Percentiles rank a stretch among this genome's conserved stretches.
These are phyloP conservation scores for Aquatica leii DNA, from an alignment of 2,888 invertebrate species.

Conservation along the genomic window DNA sequence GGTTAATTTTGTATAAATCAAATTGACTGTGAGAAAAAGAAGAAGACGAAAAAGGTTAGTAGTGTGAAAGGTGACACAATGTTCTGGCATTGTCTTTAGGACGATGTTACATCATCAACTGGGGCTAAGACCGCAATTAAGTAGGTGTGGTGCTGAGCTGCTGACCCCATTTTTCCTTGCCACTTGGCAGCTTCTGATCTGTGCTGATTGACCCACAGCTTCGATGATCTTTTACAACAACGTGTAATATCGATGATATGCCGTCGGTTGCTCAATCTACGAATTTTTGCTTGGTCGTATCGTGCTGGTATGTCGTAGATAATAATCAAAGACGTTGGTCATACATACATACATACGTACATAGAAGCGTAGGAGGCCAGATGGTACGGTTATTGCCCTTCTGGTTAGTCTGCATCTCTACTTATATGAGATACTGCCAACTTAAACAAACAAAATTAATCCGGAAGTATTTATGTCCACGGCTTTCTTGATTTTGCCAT, in stretches of 20 bases:
- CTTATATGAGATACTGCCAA: not conserved
- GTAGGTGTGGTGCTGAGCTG: slow-evolving; percentile 34
- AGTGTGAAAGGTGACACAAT: slow-evolving; percentile 44
- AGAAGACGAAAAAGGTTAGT: not conserved
- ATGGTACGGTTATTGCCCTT: slow-evolving; percentile 46
- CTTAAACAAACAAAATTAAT: too few species aligned
- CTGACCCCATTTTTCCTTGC: slow-evolving; percentile 33
- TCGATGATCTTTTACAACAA: slow-evolving; percentile 19
- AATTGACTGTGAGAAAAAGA: slow-evolving; percentile 32
- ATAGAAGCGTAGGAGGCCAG: slow-evolving; percentile 40
- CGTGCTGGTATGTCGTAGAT: slow-evolving; percentile 29
- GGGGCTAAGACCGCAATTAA: slow-evolving; percentile 36
- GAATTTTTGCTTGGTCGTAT: slow-evolving; percentile 2
- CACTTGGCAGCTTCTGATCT: slow-evolving; percentile 37
- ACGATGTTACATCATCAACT: slow-evolving; percentile 29
- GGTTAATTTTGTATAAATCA: slow-evolving; percentile 30
- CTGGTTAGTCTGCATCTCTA: slow-evolving; percentile 9
- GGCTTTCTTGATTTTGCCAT: slow-evolving; percentile 33
- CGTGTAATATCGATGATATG: slow-evolving; percentile 1
- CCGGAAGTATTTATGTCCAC: slow-evolving; percentile 11
- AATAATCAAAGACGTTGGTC: slow-evolving; percentile 26
- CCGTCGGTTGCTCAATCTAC: not conserved
- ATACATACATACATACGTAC: slow-evolving; percentile 35
- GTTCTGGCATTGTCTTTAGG: slow-evolving; percentile 42
- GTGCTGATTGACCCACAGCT: slow-evolving; percentile 30